Evolutionary conservation across 2,888 invertebrate genomes (phyloP).

Genomic region (Galeruca laticollis): DNA sequence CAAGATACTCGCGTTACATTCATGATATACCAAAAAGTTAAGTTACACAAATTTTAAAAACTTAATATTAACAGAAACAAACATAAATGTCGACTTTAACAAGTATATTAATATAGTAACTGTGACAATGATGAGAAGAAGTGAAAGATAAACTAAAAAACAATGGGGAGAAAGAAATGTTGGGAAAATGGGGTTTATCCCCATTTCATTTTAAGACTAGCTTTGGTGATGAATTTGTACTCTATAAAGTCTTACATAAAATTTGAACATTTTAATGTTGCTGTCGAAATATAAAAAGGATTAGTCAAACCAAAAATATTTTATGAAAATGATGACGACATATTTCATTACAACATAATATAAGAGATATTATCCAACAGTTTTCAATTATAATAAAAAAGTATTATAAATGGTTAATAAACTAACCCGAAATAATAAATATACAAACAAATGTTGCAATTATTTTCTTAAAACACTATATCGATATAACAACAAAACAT

Average conservation of each 20-base stretch:
- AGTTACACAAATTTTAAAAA: conserved; percentile 10
- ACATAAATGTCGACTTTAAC: conserved; percentile 1
- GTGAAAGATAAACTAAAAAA: not conserved
- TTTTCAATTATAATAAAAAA: too few species aligned
- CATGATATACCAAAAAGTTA: conserved; percentile 22
- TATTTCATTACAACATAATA: not conserved
- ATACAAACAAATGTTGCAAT: not conserved
- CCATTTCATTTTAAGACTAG: not conserved
- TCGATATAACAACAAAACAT: conserved; percentile 25
- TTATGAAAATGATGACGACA: too few species aligned
- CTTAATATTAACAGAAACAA: conserved; percentile 21
- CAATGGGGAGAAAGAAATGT: not conserved
- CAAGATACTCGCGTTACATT: conserved; percentile 26
- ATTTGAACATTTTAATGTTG: not conserved
- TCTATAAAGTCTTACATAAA: not conserved
- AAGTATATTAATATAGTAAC: not conserved
- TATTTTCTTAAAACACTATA: conserved; percentile 4
- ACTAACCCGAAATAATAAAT: not conserved
- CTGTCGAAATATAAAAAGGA: too few species aligned
- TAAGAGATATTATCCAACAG: too few species aligned
- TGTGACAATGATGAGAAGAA: not conserved
- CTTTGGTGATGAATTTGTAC: not conserved
- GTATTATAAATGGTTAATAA: not conserved
- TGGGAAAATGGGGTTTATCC: not conserved
- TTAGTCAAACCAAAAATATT: too few species aligned